Base-by-base conservation (phyloP, 2,797 vertebrate species). In the Morus bassanus region DNA sequence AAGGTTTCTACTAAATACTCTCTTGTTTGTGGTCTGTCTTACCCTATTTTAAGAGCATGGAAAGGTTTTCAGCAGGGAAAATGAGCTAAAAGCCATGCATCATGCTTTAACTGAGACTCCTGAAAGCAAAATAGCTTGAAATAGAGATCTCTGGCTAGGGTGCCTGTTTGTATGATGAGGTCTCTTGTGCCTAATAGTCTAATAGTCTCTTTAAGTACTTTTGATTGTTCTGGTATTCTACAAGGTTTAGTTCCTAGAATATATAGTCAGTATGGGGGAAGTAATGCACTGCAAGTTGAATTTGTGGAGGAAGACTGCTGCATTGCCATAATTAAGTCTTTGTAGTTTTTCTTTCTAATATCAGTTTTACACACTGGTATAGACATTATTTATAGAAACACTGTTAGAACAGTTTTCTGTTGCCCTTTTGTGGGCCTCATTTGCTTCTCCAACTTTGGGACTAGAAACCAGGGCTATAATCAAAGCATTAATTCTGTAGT, bases 381-480 rank as follows among this genome's bases (percentile, higher is more conserved):
- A 67, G 80, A 45, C 67, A 83, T 94, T 85, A 95, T 92, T 97
- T 95, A 89, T 93, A 92, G 93, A 77, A 93, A 80, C 68, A 46
- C 74, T 67, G 70, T 59, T 89, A 82, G 74, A 94, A 67, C 54
- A 54, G 70, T 80, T 93, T 90, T 91, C 37, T 90, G 27, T 86
- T 92, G 80, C 96, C 95, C 89, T 96, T 96, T 91, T 87, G 80
- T 87, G 92, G 89, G 92, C 92, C 93, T 94, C 86, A 53, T 81
- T 94, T 93, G 39, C 70, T 92, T 67, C 69, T 95, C 88, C 83
- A 91, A 30, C 77, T 90, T 88, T 75, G 63, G 77, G 80, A 76
- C 70, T 95, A 70, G 64, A 64, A 92, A 74, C 43, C 7, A 85
- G 60, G 85, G 45, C 88, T 95, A 16, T 84, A 93, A 87, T 90